Evolutionary conservation across 2,888 invertebrate genomes (phyloP), one percentile per base, ranked within the genome.

Genomic region (Spodoptera exigua): DNA sequence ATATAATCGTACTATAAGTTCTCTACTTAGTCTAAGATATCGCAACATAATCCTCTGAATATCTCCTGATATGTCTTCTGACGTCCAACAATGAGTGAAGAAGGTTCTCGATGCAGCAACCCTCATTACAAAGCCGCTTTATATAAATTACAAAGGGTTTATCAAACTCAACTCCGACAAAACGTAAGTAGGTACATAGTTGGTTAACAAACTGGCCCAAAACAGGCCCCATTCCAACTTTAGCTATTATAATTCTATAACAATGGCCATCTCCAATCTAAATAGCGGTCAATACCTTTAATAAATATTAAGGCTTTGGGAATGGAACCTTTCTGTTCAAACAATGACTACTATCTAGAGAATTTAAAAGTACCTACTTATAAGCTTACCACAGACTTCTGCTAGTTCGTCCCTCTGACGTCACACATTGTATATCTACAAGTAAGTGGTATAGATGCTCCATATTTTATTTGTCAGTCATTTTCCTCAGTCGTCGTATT

Each of bases 241-340:
- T 52, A 51, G 54, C 73, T 66, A 79, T 81, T 82, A 81, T 69
- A 71, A 76, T 79, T 76, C 76, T 74, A 78, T 78, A 78, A 79
- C 76, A 84, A 84, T 76, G 70, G 77, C 74, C 61, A 76, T 73
- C 74, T 69, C 73, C 61, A 57, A 70, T 74, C 64, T 61, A 74
- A 81, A 79, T 74, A 73, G 77, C 74, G 77, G 76, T 72, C 80
- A 79, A 78, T 79, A 75, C 72, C 71, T 79, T 79, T 77, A 76
- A 79, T 83, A 84, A 80, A 78, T 83, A 81, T 78, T 76, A 76
- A 72, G 67, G 68, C 60, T 62, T 52, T 56, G 55, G 54, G 75
- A 74, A 70, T 76, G 61, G 69, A 76, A 73, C 80, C 76, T 72
- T 81, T 81, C 69, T 51, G 67, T 74, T 70, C 73, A 43, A 82